These are phyloP conservation scores for Lepidonotus clava DNA, from an alignment of 2,888 invertebrate genomes.

Conservation along the genomic window DNA sequence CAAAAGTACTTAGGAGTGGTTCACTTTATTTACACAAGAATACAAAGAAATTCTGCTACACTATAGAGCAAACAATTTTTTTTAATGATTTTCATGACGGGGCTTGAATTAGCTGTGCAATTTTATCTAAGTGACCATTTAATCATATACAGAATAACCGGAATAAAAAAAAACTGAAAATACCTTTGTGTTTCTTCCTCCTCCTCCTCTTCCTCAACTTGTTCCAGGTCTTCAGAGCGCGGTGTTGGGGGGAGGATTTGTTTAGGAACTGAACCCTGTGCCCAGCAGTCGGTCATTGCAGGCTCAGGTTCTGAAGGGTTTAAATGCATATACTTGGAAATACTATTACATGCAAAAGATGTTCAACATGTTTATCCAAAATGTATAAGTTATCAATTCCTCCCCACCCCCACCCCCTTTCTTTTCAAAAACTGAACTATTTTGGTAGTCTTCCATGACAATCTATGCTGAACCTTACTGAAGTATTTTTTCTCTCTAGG, in stretches of 20 bases:
- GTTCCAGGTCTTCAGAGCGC: conserved; percentile 11
- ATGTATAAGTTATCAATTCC: too few species aligned
- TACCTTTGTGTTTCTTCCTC: neutral
- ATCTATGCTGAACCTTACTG: too few species aligned
- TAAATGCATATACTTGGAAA: too few species aligned
- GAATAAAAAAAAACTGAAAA: neutral
- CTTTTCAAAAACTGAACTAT: too few species aligned
- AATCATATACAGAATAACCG: neutral
- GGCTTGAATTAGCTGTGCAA: neutral
- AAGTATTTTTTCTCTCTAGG: too few species aligned
- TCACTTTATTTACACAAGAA: neutral
- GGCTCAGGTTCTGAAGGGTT: conserved; percentile 76
- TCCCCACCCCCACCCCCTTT: too few species aligned
- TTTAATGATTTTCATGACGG: too few species aligned
- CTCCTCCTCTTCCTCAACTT: conserved; percentile 54
- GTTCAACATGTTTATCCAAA: too few species aligned
- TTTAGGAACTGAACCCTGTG: conserved; percentile 79
- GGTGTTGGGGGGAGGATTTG: conserved; percentile 66
- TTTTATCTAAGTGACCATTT: neutral
- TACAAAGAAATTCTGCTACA: neutral
- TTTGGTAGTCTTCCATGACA: too few species aligned
- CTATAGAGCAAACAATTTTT: neutral
- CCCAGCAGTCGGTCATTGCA: conserved; percentile 80
- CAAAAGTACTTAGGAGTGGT: neutral
- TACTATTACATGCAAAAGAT: too few species aligned